Evolutionary conservation across 2,888 invertebrate genomes (phyloP), one percentile per base, ranked within the genome.

Genomic region (Marronus borbonicus): DNA sequence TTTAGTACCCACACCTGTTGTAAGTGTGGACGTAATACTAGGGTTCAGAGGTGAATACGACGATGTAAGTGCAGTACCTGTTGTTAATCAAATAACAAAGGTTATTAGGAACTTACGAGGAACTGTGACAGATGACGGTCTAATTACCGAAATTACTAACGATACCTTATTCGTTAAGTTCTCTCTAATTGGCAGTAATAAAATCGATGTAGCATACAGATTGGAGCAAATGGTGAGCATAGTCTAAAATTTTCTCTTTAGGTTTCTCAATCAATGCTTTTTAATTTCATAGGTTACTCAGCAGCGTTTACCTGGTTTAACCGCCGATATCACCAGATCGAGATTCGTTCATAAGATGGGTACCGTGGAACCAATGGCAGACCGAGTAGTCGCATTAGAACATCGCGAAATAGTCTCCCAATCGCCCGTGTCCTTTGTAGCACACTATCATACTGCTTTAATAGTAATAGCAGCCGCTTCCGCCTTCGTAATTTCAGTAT

Each of bases 391-490:
- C n/a, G 90, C 90, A 1, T 84, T 93, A 80, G 93, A 93, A 81
- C 93, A 93, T 82, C 88, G 93, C 68, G 94, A 94, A 84, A 92
- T 94, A 78, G 91, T 93, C 52, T 93, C 92, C 49, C 93, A 93
- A 84, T 92, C 92, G 17, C 92, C 92, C 3, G 92, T 92, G 12
- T 92, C 92, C n/a, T 90, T 92, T 39, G 90, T 93, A 36, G 92
- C 92, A 7, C 93, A 94, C 0, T 94, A 95, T 85, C 95, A 95
- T 86, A 93, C 95, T 12, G 94, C 94, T 60, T 90, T 95, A 24
- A 93, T 95, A 83, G 94, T 95, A 17, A 90, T 95, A 75, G 94
- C 94, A 31, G 94, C 94, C 0, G 93, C 93, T 7, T 95, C 95
- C 3, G 94, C 95, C 0, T 95, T 95, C 85, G 91, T 95, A 77